Conservation (phyloP, 2,797 vertebrate species). For the Chaetophractus vellerosus region DNA sequence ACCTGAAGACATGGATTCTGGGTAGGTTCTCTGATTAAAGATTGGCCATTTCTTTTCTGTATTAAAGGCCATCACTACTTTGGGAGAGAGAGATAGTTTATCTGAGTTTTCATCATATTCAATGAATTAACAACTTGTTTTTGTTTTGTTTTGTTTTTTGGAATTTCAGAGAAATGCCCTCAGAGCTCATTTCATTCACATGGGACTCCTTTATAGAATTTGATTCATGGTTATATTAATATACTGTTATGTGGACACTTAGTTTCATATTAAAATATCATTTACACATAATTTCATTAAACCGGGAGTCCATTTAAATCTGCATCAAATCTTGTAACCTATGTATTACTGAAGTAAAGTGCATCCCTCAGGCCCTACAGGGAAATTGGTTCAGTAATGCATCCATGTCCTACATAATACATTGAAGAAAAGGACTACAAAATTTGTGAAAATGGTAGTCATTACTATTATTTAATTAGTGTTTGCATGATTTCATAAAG, state of each 20-base stretch:
- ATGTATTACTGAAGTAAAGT: not conserved
- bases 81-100: not conserved
- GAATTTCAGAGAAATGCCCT: not conserved
- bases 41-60: not conserved
- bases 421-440: not conserved
- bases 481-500: not conserved
- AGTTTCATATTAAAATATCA: slow-evolving; percentile 42
- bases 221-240: not conserved
- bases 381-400: not conserved
- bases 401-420: not conserved
- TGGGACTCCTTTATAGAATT: not conserved
- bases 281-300: slow-evolving; percentile 30
- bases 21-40: not conserved
- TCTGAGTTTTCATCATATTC: slow-evolving; percentile 20
- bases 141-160: not conserved
- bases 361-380: not conserved
- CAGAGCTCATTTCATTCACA: not conserved
- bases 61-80: not conserved
- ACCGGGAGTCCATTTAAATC: slow-evolving; percentile 1
- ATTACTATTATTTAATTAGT: not conserved
- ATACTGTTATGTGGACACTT: slow-evolving; percentile 28
- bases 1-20: not conserved
- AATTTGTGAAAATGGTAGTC: not conserved
- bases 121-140: not conserved
- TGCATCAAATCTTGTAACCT: slow-evolving; percentile 31